Percentiles rank a stretch among this genome's conserved stretches.
Conservation (phyloP, 1,140 invertebrate genomes). For the Carposina sasakii region DNA sequence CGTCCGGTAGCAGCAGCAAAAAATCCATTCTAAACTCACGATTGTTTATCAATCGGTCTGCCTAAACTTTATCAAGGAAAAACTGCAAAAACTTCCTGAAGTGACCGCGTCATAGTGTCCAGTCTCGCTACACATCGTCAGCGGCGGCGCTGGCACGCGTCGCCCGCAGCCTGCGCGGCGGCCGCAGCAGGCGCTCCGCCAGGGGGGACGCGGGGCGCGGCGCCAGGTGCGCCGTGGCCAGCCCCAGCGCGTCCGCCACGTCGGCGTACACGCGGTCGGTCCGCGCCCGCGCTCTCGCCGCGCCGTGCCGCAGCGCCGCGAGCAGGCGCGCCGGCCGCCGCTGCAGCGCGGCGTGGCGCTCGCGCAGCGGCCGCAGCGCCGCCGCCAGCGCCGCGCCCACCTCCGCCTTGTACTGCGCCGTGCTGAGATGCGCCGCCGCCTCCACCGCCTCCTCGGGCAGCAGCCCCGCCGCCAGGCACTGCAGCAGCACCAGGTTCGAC, state of each 20-base stretch:
- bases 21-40: too few relatives aligned
- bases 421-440: conserved; percentile 80
- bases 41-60: too few relatives aligned
- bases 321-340: conserved; percentile 77
- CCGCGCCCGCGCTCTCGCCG: conserved; percentile 78
- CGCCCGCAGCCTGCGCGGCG: too few relatives aligned
- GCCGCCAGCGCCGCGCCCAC: conserved; percentile 37
- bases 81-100: too few relatives aligned
- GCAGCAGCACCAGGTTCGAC: conserved; percentile 90
- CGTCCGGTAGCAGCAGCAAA: too few relatives aligned
- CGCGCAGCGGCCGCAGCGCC: conserved; percentile 34
- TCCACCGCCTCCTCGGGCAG: conserved; percentile 81
- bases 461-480: conserved; percentile 82
- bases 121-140: too few relatives aligned
- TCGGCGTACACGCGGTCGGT: conserved; percentile 81
- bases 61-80: too few relatives aligned
- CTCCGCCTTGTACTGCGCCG: conserved; percentile 70
- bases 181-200: too few relatives aligned
- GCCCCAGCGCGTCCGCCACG: conserved; percentile 79
- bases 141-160: too few relatives aligned
- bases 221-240: conserved; percentile 21
- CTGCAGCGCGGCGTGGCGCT: conserved; percentile 68
- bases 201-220: too few relatives aligned
- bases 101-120: too few relatives aligned
- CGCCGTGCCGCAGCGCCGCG: conserved; percentile 80